These are phyloP conservation scores for Acanthisitta chloris DNA, from an alignment of 2,113 vertebrate species.

Conservation along the genomic window DNA sequence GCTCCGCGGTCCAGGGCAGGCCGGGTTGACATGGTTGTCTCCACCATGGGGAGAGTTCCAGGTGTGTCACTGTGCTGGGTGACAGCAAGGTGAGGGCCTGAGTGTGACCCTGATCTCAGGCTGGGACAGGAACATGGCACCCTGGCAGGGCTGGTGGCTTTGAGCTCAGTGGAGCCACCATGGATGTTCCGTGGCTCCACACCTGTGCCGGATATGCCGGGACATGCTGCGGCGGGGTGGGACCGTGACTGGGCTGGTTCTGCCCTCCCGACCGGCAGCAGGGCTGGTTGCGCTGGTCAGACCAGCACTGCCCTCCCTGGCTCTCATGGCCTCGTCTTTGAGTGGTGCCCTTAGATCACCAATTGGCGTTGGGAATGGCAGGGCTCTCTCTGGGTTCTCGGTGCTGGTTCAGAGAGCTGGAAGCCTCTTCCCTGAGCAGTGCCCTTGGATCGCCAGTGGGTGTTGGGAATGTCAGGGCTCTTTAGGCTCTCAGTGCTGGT, in stretches of 20 bases:
- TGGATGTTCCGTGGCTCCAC: not conserved
- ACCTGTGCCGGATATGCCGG: not conserved
- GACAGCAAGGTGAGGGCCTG: rapidly evolving
- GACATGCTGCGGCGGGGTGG: rapidly evolving
- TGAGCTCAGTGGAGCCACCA: rapidly evolving
- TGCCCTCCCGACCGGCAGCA: rapidly evolving
- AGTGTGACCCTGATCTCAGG: not conserved
- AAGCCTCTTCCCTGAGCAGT: not conserved
- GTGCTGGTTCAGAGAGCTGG: not conserved
- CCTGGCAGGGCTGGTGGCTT: not conserved
- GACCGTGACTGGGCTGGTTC: not conserved
- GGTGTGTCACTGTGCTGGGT: rapidly evolving
- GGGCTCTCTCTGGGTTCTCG: not conserved
- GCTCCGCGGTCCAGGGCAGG: rapidly evolving
- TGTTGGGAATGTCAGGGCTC: not conserved
- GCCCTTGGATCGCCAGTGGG: not conserved
- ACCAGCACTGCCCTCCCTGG: not conserved
- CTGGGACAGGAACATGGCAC: not conserved
- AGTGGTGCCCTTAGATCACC: not conserved
- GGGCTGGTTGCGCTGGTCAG: not conserved
- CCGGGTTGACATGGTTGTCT: no score
- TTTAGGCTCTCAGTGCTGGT: not conserved
- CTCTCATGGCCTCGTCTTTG: not conserved
- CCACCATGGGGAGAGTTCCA: no score
- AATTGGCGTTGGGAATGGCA: not conserved